These are phyloP conservation scores for Henricia sp. DNA, from an alignment of 53 echinoderm and acorn worm species.

Conservation along the genomic window DNA sequence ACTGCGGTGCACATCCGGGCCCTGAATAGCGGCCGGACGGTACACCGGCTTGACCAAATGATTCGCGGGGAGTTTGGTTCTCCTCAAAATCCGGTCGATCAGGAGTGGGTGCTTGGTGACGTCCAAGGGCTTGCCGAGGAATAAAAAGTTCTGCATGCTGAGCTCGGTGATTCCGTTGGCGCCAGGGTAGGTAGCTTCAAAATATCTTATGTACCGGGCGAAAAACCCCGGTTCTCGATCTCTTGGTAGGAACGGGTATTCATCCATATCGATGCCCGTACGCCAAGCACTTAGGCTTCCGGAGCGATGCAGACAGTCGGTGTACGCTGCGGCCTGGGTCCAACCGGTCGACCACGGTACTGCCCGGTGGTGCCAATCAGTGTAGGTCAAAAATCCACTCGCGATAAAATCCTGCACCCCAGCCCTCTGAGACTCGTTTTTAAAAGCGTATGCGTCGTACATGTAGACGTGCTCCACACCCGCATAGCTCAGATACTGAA, in stretches of 20 bases:
- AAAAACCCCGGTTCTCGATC: constrained; percentile 12
- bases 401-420: neutral
- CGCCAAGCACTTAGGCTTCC: constrained; percentile 4
- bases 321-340: constrained; percentile 23
- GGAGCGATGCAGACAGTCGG: neutral
- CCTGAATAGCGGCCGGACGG: neutral
- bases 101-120: constrained; percentile 1
- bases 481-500: constrained; percentile 20
- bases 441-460: constrained; percentile 24
- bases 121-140: constrained; percentile 13
- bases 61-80: constrained; percentile 8
- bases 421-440: constrained; percentile 9
- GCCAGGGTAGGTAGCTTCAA: neutral
- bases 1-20: neutral
- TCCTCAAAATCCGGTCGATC: constrained; percentile 9
- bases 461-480: constrained; percentile 30
- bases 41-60: constrained; percentile 12
- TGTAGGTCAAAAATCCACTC: constrained; percentile 21
- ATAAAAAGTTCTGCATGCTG: constrained; percentile 15
- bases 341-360: constrained; percentile 1
- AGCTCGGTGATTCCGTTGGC: constrained; percentile 7
- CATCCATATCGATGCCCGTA: constrained; percentile 15
- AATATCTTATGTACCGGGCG: constrained; percentile 3
- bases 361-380: constrained; percentile 28
- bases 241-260: neutral